Evolutionary conservation across 2,113 vertebrate genomes (phyloP).

Genomic region (Xiphorhynchus elegans): DNA sequence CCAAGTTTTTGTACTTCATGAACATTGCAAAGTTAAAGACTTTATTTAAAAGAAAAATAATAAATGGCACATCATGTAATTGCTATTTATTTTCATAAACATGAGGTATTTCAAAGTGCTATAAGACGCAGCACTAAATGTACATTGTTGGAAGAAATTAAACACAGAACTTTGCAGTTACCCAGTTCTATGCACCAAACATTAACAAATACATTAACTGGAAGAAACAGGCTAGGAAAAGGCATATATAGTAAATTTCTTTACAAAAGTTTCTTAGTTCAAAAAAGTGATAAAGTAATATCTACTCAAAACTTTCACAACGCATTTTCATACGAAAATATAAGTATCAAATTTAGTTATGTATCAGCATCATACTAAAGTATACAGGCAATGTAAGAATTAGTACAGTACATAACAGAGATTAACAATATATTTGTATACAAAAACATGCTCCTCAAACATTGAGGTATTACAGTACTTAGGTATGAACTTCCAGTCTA

Average conservation of each 20-base stretch:
- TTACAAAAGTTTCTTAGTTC: constrained; percentile 97
- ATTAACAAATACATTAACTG: constrained; percentile 98
- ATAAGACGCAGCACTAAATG: constrained; percentile 99
- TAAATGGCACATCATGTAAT: constrained; percentile 74
- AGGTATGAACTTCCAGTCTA: constrained; percentile 99
- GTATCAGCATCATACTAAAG: constrained; percentile 99
- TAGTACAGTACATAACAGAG: constrained; percentile 95
- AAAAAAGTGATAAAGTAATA: constrained; percentile 99
- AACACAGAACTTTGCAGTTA: constrained; percentile 93
- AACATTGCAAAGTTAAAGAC: not conserved
- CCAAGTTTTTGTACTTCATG: not conserved
- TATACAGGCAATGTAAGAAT: constrained; percentile 98
- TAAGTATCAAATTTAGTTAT: constrained; percentile 99
- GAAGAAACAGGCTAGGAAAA: constrained; percentile 89
- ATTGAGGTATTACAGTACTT: constrained; percentile 99
- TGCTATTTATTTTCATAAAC: constrained; percentile 99
- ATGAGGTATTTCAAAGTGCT: constrained; percentile 99
- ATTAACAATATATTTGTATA: constrained; percentile 97
- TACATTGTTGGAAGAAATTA: constrained; percentile 89
- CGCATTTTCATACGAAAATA: constrained; percentile 99
- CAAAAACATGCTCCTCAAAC: constrained; percentile 96
- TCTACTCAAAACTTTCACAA: constrained; percentile 96
- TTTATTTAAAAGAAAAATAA: constrained; percentile 58
- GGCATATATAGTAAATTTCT: constrained; percentile 96
- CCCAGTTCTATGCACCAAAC: constrained; percentile 99